A percentile compares a stretch with the other conserved stretches of the same genome.
Evolutionary conservation across 2,113 vertebrate species (phyloP).

Genomic region (Cynoglossus semilaevis): DNA sequence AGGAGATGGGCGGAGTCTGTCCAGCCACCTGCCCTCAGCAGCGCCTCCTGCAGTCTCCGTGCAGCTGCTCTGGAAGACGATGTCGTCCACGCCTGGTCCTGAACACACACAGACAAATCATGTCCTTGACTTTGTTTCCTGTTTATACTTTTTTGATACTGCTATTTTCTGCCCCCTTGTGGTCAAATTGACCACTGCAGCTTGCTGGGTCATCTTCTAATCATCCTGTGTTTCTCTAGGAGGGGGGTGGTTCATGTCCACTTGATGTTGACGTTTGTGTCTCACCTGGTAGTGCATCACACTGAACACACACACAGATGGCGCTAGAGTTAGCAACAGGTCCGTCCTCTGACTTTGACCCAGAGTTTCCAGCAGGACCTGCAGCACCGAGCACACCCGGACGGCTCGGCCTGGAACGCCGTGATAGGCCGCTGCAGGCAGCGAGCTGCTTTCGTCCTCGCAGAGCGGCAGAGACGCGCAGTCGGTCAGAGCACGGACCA

Average conservation of each 20-base stretch:
- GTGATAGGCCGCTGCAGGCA: constrained; percentile 10
- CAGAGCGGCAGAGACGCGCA: constrained; percentile 34
- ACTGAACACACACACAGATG: constrained; percentile 45
- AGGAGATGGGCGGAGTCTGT: constrained; percentile 58
- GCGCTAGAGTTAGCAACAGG: constrained; percentile 37
- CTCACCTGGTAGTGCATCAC: constrained; percentile 65
- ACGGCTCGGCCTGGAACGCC: constrained; percentile 3
- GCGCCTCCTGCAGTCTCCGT: constrained; percentile 31
- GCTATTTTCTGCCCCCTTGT: too few species aligned
- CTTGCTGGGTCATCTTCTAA: too few species aligned
- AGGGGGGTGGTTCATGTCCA: too few species aligned
- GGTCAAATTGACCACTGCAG: too few species aligned
- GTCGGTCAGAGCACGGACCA: constrained; percentile 50
- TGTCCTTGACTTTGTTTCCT: too few species aligned
- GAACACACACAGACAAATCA: background rate
- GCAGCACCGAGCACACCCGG: constrained; percentile 29
- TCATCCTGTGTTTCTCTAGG: too few species aligned
- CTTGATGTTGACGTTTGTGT: background rate
- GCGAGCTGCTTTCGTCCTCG: constrained; percentile 16
- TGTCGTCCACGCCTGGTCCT: constrained; percentile 52
- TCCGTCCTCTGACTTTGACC: background rate
- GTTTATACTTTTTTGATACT: too few species aligned
- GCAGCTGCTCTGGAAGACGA: constrained; percentile 39
- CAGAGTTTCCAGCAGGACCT: constrained; percentile 32
- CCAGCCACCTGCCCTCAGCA: constrained; percentile 56